phyloP scores from a whole-genome alignment of 2,888 invertebrate genomes.

The Conomelus anceps region DNA sequence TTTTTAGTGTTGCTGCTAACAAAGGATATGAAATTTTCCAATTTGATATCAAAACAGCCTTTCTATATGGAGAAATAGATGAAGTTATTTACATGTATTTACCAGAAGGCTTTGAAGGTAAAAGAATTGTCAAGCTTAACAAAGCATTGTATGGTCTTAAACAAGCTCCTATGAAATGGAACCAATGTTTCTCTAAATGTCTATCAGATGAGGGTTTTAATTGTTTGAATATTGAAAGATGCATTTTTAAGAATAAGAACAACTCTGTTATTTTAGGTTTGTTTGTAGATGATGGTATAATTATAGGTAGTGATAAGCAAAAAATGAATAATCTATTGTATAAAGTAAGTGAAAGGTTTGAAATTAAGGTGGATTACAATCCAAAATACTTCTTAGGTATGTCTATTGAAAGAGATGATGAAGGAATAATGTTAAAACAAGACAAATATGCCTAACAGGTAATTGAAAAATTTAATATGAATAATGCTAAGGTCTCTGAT shows the following conservation, averaged over 20 bases:
- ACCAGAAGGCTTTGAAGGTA: conserved; percentile 25
- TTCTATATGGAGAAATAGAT: conserved; percentile 30
- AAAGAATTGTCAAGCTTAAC: conserved; percentile 22
- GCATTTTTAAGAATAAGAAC: conserved; percentile 25
- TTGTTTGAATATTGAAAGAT: conserved; percentile 17
- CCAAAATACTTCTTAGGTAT: conserved; percentile 28
- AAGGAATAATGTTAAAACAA: conserved; percentile 21
- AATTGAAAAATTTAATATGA: conserved; percentile 27
- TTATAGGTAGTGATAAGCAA: conserved; percentile 22
- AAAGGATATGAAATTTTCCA: conserved; percentile 15
- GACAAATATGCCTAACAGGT: conserved; percentile 24
- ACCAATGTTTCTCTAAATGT: conserved; percentile 20
- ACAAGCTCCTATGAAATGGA: conserved; percentile 27
- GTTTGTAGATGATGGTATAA: conserved; percentile 33
- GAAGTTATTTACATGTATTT: conserved; percentile 28
- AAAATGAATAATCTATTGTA: conserved; percentile 26
- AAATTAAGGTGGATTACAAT: conserved; percentile 27
- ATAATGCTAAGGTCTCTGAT: conserved; percentile 22
- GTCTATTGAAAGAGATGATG: conserved; percentile 21
- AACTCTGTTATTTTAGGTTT: conserved; percentile 26
- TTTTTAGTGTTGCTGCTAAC: conserved; percentile 29
- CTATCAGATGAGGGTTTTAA: conserved; percentile 20
- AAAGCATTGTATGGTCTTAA: conserved; percentile 27
- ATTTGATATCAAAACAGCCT: conserved; percentile 31
- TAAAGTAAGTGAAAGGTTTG: conserved; percentile 28